Conservation (phyloP, 2,113 vertebrate genomes). For the Poecile atricapillus region DNA sequence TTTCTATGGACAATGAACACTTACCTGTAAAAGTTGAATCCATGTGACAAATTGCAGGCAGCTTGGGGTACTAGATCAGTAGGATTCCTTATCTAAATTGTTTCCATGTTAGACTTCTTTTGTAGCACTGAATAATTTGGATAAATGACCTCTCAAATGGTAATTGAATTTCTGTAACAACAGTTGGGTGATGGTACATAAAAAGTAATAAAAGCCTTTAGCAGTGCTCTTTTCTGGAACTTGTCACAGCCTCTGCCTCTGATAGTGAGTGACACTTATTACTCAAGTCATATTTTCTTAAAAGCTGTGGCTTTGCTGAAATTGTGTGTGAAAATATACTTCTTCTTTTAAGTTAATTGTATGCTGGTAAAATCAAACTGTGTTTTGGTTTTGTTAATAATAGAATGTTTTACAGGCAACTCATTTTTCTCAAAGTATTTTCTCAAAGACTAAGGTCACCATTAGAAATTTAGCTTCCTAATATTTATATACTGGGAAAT, state of each 20-base stretch:
- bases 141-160: constrained; percentile 63
- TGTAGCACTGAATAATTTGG: constrained; percentile 63
- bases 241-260: constrained; percentile 51
- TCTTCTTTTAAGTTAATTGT: background rate
- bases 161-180: constrained; percentile 75
- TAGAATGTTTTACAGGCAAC: background rate
- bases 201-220: constrained; percentile 69
- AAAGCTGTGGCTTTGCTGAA: constrained; percentile 27
- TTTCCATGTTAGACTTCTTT: constrained; percentile 59
- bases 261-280: constrained; percentile 70
- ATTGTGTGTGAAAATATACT: background rate
- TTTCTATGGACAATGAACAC: background rate
- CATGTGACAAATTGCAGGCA: background rate
- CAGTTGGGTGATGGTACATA: constrained; percentile 62
- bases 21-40: background rate
- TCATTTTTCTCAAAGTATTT: background rate
- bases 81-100: constrained; percentile 69
- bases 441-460: background rate
- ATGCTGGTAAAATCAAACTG: background rate
- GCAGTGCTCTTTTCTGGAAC: constrained; percentile 63
- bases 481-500: background rate
- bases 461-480: background rate
- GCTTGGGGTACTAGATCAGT: background rate
- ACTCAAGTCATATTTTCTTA: constrained; percentile 48
- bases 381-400: background rate